Percentiles rank a stretch among this genome's conserved stretches.
phyloP scores from a whole-genome alignment of 2,113 vertebrate genomes.

The Paratilapia polleni region DNA sequence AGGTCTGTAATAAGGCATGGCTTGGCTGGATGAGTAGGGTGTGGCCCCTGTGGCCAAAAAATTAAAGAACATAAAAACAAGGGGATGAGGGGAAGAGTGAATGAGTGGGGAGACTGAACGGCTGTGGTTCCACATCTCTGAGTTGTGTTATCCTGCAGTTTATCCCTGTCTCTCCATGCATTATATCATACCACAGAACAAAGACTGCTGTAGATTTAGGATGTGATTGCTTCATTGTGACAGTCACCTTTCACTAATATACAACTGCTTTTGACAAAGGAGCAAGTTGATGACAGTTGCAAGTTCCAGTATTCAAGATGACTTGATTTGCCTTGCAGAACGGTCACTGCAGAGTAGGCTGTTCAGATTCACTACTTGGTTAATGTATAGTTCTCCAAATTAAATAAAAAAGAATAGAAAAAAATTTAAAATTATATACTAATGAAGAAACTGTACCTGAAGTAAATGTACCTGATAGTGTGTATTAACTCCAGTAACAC shows the following conservation, averaged over 20 bases:
- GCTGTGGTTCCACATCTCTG: conserved; percentile 50
- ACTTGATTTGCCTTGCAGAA: conserved; percentile 30
- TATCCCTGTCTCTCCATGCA: conserved; percentile 9
- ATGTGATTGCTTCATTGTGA: conserved; percentile 42
- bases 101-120: conserved; percentile 58
- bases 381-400: neutral
- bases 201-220: conserved; percentile 27
- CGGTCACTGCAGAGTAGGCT: neutral
- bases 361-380: neutral
- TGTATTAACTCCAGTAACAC: neutral
- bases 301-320: conserved; percentile 17
- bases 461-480: neutral
- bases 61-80: conserved; percentile 77
- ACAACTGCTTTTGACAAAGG: conserved; percentile 4
- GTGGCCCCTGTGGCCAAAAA: conserved; percentile 73
- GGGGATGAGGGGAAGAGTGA: conserved; percentile 62
- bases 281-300: conserved; percentile 22
- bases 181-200: conserved; percentile 21
- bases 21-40: conserved; percentile 70
- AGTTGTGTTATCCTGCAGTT: conserved; percentile 51
- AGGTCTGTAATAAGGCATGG: conserved; percentile 78
- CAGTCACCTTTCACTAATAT: conserved; percentile 14
- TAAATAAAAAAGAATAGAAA: neutral
- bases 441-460: neutral
- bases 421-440: neutral